Percentiles rank a stretch among this genome's conserved stretches.
Evolutionary conservation across 2,113 vertebrate genomes (phyloP).

Genomic region (Alaudala cheleensis): DNA sequence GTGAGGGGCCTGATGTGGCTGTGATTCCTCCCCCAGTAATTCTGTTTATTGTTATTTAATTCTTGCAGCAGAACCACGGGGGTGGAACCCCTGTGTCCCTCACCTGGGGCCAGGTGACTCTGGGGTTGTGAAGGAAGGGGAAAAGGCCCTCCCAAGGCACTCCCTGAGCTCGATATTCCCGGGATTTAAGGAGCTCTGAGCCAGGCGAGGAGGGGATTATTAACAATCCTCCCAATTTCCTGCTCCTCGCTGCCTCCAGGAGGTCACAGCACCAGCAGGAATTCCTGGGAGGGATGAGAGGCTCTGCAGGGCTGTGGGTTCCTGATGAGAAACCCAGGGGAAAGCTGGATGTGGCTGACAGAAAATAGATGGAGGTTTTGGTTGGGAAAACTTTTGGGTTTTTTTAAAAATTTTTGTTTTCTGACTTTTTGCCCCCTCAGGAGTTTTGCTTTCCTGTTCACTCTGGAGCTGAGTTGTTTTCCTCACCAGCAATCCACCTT

Average conservation of each 20-base stretch:
- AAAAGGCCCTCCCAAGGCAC: neutral
- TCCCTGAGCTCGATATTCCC: neutral
- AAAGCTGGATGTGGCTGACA: neutral
- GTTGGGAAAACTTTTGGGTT: neutral
- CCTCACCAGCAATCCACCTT: fast-evolving
- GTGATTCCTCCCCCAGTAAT: neutral
- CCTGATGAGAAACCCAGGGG: neutral
- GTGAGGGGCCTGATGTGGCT: neutral
- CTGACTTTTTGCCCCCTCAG: neutral
- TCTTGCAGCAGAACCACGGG: neutral
- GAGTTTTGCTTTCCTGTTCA: neutral
- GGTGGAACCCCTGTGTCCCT: neutral
- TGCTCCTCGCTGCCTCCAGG: neutral
- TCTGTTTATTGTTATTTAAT: neutral
- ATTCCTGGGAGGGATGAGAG: neutral
- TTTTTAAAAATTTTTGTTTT: neutral
- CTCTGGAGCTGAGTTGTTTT: neutral
- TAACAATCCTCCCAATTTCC: neutral
- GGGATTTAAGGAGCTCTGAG: neutral
- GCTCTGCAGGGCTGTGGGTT: neutral
- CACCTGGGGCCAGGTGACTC: neutral
- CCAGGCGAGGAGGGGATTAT: neutral
- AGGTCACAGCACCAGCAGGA: fast-evolving
- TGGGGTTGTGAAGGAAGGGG: fast-evolving
- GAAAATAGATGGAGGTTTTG: neutral